Evolutionary conservation across 2,113 vertebrate species (phyloP).

Genomic region (Dolichotis patagonum): DNA sequence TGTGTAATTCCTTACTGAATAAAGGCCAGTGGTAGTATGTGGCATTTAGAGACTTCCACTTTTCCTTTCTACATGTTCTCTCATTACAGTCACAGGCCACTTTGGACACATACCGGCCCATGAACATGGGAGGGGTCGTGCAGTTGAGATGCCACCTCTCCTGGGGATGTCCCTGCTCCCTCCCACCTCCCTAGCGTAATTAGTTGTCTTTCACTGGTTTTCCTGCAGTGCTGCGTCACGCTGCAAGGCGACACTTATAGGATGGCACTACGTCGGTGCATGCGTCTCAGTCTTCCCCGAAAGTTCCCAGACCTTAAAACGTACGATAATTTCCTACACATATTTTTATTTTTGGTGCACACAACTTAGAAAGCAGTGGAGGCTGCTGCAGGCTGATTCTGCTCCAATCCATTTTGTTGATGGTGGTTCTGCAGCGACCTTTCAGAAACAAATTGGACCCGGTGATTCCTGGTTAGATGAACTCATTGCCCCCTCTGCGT

Average conservation of each 20-base stretch:
- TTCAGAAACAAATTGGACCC: not conserved
- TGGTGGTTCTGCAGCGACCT: not conserved
- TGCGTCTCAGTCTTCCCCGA: not conserved
- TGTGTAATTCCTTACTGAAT: not conserved
- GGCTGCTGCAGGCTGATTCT: not conserved
- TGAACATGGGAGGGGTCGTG: not conserved
- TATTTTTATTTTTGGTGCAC: not conserved
- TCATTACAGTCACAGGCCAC: not conserved
- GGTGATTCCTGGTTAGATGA: not conserved
- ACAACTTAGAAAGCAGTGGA: not conserved
- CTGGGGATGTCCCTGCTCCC: not conserved
- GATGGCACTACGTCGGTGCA: not conserved
- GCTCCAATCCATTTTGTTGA: not conserved
- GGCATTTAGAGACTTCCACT: not conserved
- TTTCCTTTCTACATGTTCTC: not conserved
- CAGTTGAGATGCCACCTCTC: not conserved
- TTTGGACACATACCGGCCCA: not conserved
- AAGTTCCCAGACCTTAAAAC: constrained; percentile 1
- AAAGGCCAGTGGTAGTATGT: not conserved
- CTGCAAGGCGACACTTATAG: not conserved
- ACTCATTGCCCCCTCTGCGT: not conserved
- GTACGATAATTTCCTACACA: not conserved
- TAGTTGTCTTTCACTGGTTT: not conserved
- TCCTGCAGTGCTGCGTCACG: not conserved
- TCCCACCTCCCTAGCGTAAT: not conserved